Percentiles rank a stretch among this genome's conserved stretches.
These are phyloP conservation scores for Rambutsinella grinnellia DNA, from an alignment of 2,888 invertebrate genomes.

Conservation along the genomic window DNA sequence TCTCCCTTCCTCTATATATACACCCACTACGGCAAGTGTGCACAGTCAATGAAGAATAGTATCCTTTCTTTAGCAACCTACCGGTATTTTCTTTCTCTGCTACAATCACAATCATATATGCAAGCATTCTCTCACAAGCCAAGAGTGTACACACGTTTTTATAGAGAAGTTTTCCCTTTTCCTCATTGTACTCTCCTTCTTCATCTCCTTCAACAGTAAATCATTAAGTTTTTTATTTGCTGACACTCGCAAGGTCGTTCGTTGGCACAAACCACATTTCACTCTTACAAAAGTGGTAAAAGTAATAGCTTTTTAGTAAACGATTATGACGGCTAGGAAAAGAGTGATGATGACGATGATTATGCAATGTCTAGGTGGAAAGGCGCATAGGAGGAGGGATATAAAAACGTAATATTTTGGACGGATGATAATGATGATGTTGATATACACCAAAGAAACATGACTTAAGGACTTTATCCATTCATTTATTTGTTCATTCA, in stretches of 20 bases:
- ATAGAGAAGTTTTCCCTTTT: too few relatives aligned
- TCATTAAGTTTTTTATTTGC: constrained; percentile 38
- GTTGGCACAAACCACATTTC: constrained; percentile 36
- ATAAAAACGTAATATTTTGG: not conserved
- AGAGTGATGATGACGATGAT: too few relatives aligned
- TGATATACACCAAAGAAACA: too few relatives aligned
- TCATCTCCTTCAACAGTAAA: constrained; percentile 34
- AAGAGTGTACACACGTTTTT: too few relatives aligned
- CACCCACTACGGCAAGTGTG: not conserved
- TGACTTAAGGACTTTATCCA: constrained; percentile 37
- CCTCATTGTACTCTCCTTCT: constrained; percentile 7
- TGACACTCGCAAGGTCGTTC: constrained; percentile 54
- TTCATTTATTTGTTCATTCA: constrained; percentile 15
- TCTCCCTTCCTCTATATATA: constrained; percentile 17
- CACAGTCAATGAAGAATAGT: constrained; percentile 2
- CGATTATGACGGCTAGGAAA: constrained; percentile 14
- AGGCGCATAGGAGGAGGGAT: constrained; percentile 13
- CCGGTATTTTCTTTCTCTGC: constrained; percentile 20
- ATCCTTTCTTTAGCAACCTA: not conserved
- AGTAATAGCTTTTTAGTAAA: constrained; percentile 19
- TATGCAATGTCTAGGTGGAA: too few relatives aligned
- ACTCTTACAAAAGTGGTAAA: constrained; percentile 7
- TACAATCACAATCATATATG: constrained; percentile 16
- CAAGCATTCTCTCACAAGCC: too few relatives aligned
- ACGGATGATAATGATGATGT: constrained; percentile 21